phyloP scores from a whole-genome alignment of 2,113 vertebrate species.

The Corvus moneduloides region DNA sequence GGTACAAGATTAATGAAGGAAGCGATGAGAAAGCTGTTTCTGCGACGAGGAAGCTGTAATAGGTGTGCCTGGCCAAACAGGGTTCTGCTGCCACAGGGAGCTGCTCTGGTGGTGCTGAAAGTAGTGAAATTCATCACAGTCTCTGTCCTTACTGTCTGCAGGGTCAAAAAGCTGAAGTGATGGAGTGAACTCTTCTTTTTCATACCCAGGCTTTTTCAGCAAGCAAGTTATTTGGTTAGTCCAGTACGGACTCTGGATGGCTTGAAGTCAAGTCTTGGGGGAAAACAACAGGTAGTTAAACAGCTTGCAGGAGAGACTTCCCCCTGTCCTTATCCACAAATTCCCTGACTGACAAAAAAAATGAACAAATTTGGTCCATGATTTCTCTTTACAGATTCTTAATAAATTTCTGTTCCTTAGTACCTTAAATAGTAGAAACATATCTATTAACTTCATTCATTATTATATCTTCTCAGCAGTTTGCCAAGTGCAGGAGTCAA shows the following conservation, averaged over 20 bases:
- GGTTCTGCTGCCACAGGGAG: background rate
- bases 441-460: background rate
- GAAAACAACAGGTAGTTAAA: background rate
- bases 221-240: background rate
- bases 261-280: background rate
- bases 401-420: background rate
- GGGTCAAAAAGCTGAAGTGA: background rate
- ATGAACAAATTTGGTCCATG: background rate
- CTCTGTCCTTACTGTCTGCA: background rate
- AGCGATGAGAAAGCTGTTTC: background rate
- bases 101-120: background rate
- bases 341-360: background rate
- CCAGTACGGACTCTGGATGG: background rate
- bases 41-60: fast-evolving
- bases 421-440: background rate
- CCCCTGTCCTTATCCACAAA: background rate
- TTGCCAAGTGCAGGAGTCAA: background rate
- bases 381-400: background rate
- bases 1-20: background rate
- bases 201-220: background rate
- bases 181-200: background rate
- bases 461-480: background rate
- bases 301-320: background rate
- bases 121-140: background rate
- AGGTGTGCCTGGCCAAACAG: background rate